Evolutionary conservation across 2,113 vertebrate species (phyloP).

Genomic region (Felis chaus): DNA sequence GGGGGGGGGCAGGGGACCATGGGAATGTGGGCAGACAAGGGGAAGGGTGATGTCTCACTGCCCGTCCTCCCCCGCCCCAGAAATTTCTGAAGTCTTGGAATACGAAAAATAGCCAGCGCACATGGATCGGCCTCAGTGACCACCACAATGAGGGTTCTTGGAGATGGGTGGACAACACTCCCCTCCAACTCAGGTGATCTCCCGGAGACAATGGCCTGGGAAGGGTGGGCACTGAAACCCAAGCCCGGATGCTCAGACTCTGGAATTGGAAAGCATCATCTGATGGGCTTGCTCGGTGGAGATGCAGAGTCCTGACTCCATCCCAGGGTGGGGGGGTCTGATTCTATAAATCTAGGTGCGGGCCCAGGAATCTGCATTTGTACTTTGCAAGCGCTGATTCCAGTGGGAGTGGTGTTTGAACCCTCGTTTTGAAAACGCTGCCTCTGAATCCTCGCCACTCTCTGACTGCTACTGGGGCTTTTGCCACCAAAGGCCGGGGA

Average conservation of each 20-base stretch:
- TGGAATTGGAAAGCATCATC: neutral
- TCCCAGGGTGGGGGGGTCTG: neutral
- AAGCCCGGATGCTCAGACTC: neutral
- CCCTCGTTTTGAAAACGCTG: neutral
- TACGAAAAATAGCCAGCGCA: neutral
- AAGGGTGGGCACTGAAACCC: rapidly evolving
- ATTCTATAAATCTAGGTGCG: neutral
- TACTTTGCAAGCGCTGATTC: neutral
- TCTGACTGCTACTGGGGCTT: neutral
- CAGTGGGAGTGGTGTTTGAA: neutral
- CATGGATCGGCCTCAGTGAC: conserved; percentile 70
- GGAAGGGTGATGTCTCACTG: neutral
- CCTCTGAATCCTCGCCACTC: neutral
- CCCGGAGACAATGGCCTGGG: neutral
- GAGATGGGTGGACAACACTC: conserved; percentile 48
- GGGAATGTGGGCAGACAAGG: neutral
- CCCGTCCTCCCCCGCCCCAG: rapidly evolving
- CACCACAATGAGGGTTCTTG: neutral
- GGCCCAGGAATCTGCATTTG: neutral
- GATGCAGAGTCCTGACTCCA: neutral
- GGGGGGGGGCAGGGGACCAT: neutral
- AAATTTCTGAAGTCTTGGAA: conserved; percentile 58
- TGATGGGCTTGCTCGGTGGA: neutral
- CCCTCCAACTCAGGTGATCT: conserved; percentile 22
- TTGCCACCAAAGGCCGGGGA: neutral